Evolutionary conservation across 2,113 vertebrate genomes (phyloP).

Genomic region (Macrotus californicus): DNA sequence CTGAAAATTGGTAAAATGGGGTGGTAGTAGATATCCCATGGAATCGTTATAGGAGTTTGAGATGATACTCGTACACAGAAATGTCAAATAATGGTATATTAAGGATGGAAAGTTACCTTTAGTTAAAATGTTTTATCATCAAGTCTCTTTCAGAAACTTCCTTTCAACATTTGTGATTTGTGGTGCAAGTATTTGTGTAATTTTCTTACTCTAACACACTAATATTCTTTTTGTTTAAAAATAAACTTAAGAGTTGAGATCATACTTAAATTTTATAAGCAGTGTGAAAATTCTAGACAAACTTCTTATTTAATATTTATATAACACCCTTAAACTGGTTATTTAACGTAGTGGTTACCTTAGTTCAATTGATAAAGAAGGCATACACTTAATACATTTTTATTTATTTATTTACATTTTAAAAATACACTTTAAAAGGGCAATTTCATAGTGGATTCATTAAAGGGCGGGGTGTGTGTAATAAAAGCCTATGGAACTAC

Average conservation of each 20-base stretch:
- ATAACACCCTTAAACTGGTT: not conserved
- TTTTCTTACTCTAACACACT: not conserved
- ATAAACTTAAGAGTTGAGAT: not conserved
- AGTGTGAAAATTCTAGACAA: not conserved
- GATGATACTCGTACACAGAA: too few relatives aligned
- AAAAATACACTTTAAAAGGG: not conserved
- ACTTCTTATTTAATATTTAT: not conserved
- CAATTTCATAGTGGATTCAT: not conserved
- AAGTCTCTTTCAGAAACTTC: not conserved
- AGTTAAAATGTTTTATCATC: not conserved
- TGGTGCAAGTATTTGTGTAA: not conserved
- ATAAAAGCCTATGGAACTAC: not conserved
- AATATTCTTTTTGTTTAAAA: not conserved
- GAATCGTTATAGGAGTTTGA: too few relatives aligned
- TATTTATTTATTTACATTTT: not conserved
- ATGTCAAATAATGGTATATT: not conserved
- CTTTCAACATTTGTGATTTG: not conserved
- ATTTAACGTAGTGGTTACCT: not conserved
- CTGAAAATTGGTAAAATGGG: too few relatives aligned
- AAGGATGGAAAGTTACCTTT: not conserved
- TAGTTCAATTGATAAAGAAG: not conserved
- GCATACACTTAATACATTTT: not conserved
- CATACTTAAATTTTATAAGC: not conserved
- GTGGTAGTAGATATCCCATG: too few relatives aligned
- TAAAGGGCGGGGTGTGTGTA: not conserved